Evolutionary conservation across 2,888 invertebrate species (phyloP).

Genomic region (Drosophila multiciliata): DNA sequence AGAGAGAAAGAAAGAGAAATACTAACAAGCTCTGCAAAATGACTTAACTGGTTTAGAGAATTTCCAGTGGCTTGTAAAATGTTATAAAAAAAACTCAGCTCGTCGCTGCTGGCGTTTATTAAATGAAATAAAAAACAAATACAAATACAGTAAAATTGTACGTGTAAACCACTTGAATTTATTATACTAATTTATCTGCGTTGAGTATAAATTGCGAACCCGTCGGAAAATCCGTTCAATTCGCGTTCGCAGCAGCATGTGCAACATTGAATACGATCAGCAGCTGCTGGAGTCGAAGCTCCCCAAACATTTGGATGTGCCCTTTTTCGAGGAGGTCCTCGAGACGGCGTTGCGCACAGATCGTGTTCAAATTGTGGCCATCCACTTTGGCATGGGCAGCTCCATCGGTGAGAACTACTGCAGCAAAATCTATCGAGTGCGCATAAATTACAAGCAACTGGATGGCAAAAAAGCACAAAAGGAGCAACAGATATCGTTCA

Average conservation of each 20-base stretch:
- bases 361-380: constrained; percentile 48
- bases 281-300: constrained; percentile 45
- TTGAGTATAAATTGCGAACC: constrained; percentile 46
- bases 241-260: constrained; percentile 59
- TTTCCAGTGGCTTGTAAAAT: constrained; percentile 8
- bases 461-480: background rate
- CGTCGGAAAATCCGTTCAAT: constrained; percentile 28
- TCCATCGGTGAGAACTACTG: constrained; percentile 82
- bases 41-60: constrained; percentile 36
- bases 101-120: constrained; percentile 42
- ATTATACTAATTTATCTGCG: constrained; percentile 27
- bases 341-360: constrained; percentile 70
- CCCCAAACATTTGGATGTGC: constrained; percentile 65
- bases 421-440: constrained; percentile 79
- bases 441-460: constrained; percentile 53
- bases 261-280: constrained; percentile 65
- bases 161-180: constrained; percentile 8
- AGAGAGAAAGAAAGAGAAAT: no score
- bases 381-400: constrained; percentile 71
- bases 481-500: constrained; percentile 39
- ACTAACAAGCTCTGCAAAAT: background rate
- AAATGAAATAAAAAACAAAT: constrained; percentile 37
- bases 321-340: constrained; percentile 76
- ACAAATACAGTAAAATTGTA: constrained; percentile 3
- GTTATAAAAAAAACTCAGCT: constrained; percentile 18